Base-by-base conservation (phyloP, 2,888 invertebrate genomes). In the Palloptera scutellata region DNA sequence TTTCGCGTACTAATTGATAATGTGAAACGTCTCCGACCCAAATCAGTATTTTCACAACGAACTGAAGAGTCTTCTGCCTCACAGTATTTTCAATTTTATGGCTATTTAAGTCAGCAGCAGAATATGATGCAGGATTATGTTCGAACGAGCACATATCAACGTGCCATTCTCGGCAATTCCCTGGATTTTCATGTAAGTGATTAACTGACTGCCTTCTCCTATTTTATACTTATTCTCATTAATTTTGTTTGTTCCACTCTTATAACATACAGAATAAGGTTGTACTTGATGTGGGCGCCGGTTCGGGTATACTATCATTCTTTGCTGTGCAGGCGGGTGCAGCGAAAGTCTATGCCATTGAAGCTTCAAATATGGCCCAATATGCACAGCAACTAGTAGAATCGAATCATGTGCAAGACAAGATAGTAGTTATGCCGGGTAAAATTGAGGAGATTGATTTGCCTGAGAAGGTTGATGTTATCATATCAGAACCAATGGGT, bases 111-210 rank as follows among this genome's bases (percentile, higher is more conserved):
- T 67, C 99, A 99, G 84, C 99, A 99, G 86, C 99, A 99, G 86
- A 99, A 99, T 83, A 99, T 99, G 98, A 94, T 99, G 94, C 98
- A 99, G 87, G 99, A 99, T 85, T 99, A 96, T 86, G 95, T 98
- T 73, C 89, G 99, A 76, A 99, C 99, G 57, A 96, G 97, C 82
- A 98, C 98, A 67, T 99, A 99, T 86, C 98, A 99, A 86, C 90
- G 95, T 79, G 98, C 99, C 66, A 97, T 99, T 83, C 87, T 97
- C 72, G 92, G 94, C 64, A 99, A 99, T 86, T 88, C 94, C 64
- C 90, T 91, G 68, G 98, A 99, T 85, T 99, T 98, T 85, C 90
- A 91, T 78, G 84, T 84, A 71, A 73, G 84, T 77, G 19, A 9
- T 12, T 59, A 19, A 9, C 58, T 42, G 10, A 17, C 54, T 40